These are phyloP conservation scores for Chelonus formosanus DNA, from an alignment of 2,888 invertebrate species.

Conservation along the genomic window DNA sequence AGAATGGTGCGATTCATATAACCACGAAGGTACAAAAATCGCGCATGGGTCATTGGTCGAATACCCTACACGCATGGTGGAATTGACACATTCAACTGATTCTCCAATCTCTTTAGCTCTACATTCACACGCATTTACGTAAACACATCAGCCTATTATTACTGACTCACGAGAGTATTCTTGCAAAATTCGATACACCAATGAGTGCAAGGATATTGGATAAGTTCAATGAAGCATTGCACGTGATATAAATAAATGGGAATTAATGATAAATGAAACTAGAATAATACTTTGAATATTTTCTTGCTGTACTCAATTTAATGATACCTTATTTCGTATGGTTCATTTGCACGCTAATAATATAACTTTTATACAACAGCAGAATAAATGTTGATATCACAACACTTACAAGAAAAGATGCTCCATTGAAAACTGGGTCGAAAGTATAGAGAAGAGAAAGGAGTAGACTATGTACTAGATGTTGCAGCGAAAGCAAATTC, in stretches of 20 bases:
- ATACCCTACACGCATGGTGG: conserved; percentile 21
- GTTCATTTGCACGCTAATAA: no score
- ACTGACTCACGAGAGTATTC: conserved; percentile 6
- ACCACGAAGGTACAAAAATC: conserved; percentile 24
- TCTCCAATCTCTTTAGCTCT: conserved; percentile 3
- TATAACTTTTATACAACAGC: not conserved
- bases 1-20: conserved; percentile 11
- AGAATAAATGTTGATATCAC: not conserved
- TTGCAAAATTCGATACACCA: not conserved
- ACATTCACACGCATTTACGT: conserved; percentile 13
- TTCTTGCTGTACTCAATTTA: no score
- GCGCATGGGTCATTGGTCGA: conserved; percentile 32
- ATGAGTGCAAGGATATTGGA: not conserved
- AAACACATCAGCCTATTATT: conserved; percentile 8
- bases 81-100: conserved; percentile 19
- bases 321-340: no score
- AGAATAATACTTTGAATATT: no score
- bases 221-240: no score
- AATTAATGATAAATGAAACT: no score
- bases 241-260: no score
- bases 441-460: conserved; percentile 2
- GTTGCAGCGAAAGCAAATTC: no score
- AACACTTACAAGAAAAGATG: conserved; percentile 1
- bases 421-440: conserved; percentile 1
- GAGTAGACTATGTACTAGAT: not conserved